phyloP scores from a whole-genome alignment of 2,113 vertebrate genomes.

The Osmerus eperlanus region DNA sequence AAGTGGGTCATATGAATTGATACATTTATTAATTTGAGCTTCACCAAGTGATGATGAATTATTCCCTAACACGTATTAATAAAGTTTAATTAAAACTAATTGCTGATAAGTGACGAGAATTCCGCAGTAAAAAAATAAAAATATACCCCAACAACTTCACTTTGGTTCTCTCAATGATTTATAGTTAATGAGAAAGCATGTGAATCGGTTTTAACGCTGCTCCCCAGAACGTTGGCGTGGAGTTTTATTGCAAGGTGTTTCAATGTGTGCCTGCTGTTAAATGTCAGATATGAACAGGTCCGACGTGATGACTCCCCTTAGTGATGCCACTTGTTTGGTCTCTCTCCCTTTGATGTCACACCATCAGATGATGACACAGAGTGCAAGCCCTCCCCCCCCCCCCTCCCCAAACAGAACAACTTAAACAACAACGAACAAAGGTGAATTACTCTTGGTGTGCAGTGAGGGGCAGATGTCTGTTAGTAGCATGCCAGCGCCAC shows the following conservation, averaged over 20 bases:
- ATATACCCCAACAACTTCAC: constrained; percentile 2
- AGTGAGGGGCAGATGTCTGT: not conserved
- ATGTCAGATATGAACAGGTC: not conserved
- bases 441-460: not conserved
- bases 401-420: not conserved
- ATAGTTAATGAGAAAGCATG: not conserved
- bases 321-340: constrained; percentile 42
- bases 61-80: constrained; percentile 47
- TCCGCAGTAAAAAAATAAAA: not conserved
- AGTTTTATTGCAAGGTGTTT: no score
- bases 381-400: constrained; percentile 43
- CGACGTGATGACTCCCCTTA: constrained; percentile 33
- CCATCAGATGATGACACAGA: constrained; percentile 62
- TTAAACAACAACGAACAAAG: not conserved
- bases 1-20: constrained; percentile 42
- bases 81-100: constrained; percentile 38
- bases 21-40: constrained; percentile 51
- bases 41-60: constrained; percentile 44
- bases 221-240: not conserved
- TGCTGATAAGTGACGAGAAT: not conserved
- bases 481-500: not conserved
- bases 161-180: not conserved
- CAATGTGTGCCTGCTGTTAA: not conserved
- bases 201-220: not conserved
- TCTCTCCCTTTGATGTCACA: constrained; percentile 51